Conservation (phyloP, 2,113 vertebrate species). For the Phylloscopus trochilus region DNA sequence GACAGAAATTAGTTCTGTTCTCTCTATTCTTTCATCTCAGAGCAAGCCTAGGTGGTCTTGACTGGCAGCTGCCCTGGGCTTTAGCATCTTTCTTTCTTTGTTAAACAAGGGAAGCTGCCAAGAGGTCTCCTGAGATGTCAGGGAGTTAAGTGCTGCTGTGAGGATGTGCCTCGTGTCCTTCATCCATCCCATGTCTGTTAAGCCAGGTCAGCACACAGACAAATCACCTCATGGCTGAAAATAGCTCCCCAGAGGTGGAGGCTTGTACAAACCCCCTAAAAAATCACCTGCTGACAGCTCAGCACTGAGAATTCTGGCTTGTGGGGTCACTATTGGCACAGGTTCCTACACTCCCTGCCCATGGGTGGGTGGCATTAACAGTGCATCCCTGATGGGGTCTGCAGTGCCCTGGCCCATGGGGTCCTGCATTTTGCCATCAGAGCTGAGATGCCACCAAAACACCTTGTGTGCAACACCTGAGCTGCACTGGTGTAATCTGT, state of each 20-base stretch:
- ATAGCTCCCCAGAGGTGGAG: neutral
- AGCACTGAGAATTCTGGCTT: neutral
- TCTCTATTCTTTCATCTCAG: neutral
- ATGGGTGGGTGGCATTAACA: neutral
- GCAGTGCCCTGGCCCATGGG: neutral
- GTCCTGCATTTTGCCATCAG: neutral
- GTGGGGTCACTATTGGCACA: neutral
- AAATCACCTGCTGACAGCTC: neutral
- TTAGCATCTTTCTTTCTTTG: neutral
- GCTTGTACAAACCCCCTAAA: neutral
- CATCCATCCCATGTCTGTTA: neutral
- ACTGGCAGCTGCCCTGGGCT: constrained; percentile 1
- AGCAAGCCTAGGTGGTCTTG: neutral
- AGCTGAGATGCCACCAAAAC: neutral
- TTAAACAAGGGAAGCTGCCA: neutral
- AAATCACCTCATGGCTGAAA: neutral
- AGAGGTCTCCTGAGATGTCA: neutral
- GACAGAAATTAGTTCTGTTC: neutral
- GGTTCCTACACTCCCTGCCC: neutral
- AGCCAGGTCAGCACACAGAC: neutral
- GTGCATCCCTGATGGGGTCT: neutral
- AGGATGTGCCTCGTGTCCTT: neutral
- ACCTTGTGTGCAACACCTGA: neutral
- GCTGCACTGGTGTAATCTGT: neutral
- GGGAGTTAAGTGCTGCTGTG: neutral